Conservation (phyloP, 2,888 invertebrate genomes). For the Nymphalis polychloros region DNA sequence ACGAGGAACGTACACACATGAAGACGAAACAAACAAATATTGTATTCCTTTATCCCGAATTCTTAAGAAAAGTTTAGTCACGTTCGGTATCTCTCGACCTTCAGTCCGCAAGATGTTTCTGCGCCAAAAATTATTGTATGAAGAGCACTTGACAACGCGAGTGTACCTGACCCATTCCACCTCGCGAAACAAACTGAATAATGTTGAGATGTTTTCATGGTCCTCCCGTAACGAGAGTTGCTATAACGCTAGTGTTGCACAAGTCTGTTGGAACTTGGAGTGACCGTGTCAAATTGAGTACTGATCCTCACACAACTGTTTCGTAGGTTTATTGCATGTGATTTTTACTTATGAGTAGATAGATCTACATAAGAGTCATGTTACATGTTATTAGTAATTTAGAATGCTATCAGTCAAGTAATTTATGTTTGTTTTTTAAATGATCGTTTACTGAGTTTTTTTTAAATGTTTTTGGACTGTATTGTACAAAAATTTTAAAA, state of each 20-base stretch:
- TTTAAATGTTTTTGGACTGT: too few species aligned
- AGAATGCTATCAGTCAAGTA: too few species aligned
- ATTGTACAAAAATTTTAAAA: too few species aligned
- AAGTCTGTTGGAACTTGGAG: conserved; percentile 1
- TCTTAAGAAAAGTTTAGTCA: conserved; percentile 38
- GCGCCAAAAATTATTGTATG: conserved; percentile 40
- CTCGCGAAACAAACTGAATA: conserved; percentile 33
- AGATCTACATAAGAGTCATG: not conserved
- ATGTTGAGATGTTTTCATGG: conserved; percentile 26
- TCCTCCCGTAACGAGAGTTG: conserved; percentile 23
- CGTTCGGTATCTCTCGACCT: conserved; percentile 39
- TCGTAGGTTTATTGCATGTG: not conserved
- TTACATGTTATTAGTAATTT: too few species aligned
- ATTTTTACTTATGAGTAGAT: not conserved
- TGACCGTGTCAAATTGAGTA: conserved; percentile 3
- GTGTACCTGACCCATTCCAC: conserved; percentile 39
- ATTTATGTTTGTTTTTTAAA: too few species aligned
- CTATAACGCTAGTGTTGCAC: not conserved
- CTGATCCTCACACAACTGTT: not conserved
- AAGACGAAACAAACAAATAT: conserved; percentile 17
- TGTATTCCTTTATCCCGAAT: conserved; percentile 27
- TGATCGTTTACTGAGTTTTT: too few species aligned
- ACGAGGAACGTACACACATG: conserved; percentile 2
- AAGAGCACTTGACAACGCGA: conserved; percentile 33
- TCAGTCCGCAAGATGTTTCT: conserved; percentile 35